Base-by-base conservation (phyloP, 2,888 invertebrate species). In the Tridacna crocea region DNA sequence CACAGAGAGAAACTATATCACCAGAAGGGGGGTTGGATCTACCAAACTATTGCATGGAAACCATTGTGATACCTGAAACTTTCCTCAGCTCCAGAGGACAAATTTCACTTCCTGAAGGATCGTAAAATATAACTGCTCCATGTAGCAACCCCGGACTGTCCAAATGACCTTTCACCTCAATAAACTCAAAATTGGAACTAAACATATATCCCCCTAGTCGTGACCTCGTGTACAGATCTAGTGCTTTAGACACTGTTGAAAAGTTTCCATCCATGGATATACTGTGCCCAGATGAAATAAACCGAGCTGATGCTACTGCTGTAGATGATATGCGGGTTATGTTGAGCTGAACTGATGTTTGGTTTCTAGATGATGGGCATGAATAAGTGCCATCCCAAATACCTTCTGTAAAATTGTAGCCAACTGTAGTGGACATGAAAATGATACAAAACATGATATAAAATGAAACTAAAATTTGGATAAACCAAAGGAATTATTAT, bases 71-170 rank as follows among this genome's bases (percentile, higher is more conserved):
- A 86, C 86, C 83, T 75, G 78, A 75, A 46, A 46, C 27, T 58
- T 82, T 79, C n/a, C 74, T 75, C 11, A 86, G 72, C 36, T 82
- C 75, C 51, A 81, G 72, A 12, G 76, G 75, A 78, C 86, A 86
- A 10, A 51, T 77, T n/a, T 77, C 48, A 13, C 61, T 63, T 48
- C 82, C 83, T 26, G 55, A 75, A 19, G 75, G 58, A 22, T 70
- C 47, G 6, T 70, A 80, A 61, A 86, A 86, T 22, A 86, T 68
- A 17, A 84, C 66, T 55, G 63, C 75, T 15, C 86, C 86, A 10
- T 46, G 60, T 26, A 86, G 80, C 26, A 77, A 75, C 10, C 76
- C 70, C 19, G 82, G 74, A 12, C 73, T 61, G 4, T 36, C 27
- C 19, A 84, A 63, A 17, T n/a, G 22, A 10, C 78, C 82, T 61